Base-by-base conservation (phyloP, 1,140 invertebrate species). In the Argopecten irradians region DNA sequence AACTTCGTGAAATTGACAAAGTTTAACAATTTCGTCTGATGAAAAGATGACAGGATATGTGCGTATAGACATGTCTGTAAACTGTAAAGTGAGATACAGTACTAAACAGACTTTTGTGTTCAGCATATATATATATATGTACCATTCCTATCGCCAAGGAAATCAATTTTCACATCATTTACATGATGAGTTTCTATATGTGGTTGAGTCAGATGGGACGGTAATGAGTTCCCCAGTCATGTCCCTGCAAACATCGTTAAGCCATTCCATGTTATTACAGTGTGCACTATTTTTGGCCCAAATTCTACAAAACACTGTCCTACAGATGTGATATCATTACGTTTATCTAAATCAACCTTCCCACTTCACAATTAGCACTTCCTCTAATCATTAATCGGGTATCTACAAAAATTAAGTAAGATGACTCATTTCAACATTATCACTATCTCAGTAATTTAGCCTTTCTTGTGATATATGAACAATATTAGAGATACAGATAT, bases 161-260 rank as follows among this genome's bases (percentile, higher is more conserved):
- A 71, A 71, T 71, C 55, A 71, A 71, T 71, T 71, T 71, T n/a
- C 55, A 71, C 55, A 71, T 71, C 55, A n/a, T 71, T 71, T 71
- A 28, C 22, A 71, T n/a, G n/a, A 28, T 71, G n/a, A 71, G 55
- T 71, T 71, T 71, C 55, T 71, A 71, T 71, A 28, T 71, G 55
- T 71, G 55, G 55, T n/a, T 5, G 55, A 71, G 55, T 71, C 5
- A 71, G 55, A 71, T 28, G n/a, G 55, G 55, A 71, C 55, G 16
- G 55, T 71, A 71, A 71, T 71, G 55, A n/a, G n/a, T 71, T 71
- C 55, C 55, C 22, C 55, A 71, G 55, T 11, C 22, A 16, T 71
- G 55, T 71, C 55, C 55, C 55, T 71, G 55, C n/a, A 28, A 71
- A 71, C 55, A 71, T 28, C 55, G n/a, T 71, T 71, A 71, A 16